Conservation (phyloP, 2,797 vertebrate genomes). For the Prionace glauca region DNA sequence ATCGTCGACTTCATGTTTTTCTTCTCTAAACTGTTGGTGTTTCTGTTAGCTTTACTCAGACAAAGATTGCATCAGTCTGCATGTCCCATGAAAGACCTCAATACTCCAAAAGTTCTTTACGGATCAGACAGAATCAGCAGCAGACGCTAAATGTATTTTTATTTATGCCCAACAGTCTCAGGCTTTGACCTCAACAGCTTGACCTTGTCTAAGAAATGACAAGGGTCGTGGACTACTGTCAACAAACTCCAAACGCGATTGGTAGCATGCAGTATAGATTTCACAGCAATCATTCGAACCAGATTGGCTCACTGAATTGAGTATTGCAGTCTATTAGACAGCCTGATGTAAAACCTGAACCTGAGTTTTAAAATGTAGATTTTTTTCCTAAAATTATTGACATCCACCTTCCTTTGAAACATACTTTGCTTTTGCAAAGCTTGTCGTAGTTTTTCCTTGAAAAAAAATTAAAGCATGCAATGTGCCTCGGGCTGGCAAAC, state of each 20-base stretch:
- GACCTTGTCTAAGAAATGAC: conserved; percentile 32
- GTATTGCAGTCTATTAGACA: neutral
- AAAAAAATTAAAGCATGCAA: conserved; percentile 6
- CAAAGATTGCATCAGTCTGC: conserved; percentile 33
- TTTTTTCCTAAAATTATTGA: neutral
- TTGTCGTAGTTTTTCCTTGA: neutral
- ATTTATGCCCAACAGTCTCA: conserved; percentile 32
- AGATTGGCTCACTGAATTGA: conserved; percentile 26
- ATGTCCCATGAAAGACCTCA: conserved; percentile 31
- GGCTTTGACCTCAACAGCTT: conserved; percentile 25
- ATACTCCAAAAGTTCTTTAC: conserved; percentile 24
- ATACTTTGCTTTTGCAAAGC: neutral
- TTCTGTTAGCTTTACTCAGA: conserved; percentile 24
- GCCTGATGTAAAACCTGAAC: neutral
- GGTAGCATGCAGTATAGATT: conserved; percentile 33
- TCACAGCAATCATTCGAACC: conserved; percentile 37
- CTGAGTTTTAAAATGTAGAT: neutral
- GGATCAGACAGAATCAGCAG: conserved; percentile 32
- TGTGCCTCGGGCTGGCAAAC: conserved; percentile 18
- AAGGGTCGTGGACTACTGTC: conserved; percentile 15
- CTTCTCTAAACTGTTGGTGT: neutral
- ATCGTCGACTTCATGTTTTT: conserved; percentile 22
- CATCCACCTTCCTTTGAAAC: conserved; percentile 18
- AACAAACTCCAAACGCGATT: conserved; percentile 19
- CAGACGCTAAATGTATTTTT: conserved; percentile 33